Conservation (phyloP, 2,888 invertebrate genomes). For the Acanthoscelides obtectus region DNA sequence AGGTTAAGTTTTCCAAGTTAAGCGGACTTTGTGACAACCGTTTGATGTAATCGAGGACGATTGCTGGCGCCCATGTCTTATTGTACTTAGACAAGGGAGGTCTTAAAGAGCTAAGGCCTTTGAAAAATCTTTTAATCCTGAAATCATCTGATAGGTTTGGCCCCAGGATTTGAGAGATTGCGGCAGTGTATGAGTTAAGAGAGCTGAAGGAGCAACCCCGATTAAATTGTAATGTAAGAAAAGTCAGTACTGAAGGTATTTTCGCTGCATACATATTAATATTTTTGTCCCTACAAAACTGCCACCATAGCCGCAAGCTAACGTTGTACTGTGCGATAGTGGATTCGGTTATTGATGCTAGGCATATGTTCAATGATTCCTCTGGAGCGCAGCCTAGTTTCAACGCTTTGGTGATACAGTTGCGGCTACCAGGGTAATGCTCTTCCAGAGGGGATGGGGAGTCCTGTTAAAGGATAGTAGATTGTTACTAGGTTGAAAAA, state of each 20-base stretch:
- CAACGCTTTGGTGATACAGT: conserved; percentile 4
- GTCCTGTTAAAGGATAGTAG: not conserved
- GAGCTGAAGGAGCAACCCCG: conserved; percentile 8
- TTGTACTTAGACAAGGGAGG: not conserved
- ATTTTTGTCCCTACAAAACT: conserved; percentile 5
- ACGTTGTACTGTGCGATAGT: conserved; percentile 13
- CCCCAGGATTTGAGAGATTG: conserved; percentile 7
- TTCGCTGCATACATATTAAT: conserved; percentile 1
- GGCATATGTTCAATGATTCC: conserved; percentile 9
- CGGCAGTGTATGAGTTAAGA: conserved; percentile 10
- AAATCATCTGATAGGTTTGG: conserved; percentile 7
- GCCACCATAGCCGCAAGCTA: conserved; percentile 14
- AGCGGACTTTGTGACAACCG: not conserved
- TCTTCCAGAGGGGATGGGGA: conserved; percentile 2
- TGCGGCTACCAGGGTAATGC: conserved; percentile 5
- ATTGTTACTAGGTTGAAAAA: not conserved
- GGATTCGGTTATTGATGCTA: conserved; percentile 7
- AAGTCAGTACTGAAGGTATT: conserved; percentile 2
- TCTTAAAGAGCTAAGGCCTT: conserved; percentile 9
- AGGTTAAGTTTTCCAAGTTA: not conserved
- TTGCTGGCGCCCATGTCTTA: not conserved
- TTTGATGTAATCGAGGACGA: not conserved
- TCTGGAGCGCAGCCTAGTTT: not conserved
- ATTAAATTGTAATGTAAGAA: conserved; percentile 5
- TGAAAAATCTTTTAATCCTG: conserved; percentile 11